A percentile compares a stretch with the other conserved stretches of the same genome.
phyloP scores from a whole-genome alignment of 2,113 vertebrate species.

The Solea senegalensis region DNA sequence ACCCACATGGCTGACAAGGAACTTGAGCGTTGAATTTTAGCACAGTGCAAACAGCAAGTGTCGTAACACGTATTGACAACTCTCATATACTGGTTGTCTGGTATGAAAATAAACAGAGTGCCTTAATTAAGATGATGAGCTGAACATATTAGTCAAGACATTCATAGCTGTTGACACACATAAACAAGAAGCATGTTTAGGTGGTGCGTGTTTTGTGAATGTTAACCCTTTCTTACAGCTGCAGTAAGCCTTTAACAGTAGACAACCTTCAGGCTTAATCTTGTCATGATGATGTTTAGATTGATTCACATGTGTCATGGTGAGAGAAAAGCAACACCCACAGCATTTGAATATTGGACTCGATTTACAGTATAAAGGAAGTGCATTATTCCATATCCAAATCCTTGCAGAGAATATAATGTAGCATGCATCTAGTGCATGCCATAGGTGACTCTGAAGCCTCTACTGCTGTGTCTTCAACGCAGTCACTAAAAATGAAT shows the following conservation, averaged over 20 bases:
- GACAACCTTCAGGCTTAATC: too few relatives aligned
- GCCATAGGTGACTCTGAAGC: too few relatives aligned
- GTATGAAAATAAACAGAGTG: conserved; percentile 16
- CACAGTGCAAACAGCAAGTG: background rate
- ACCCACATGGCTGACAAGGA: conserved; percentile 3
- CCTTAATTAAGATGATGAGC: conserved; percentile 37
- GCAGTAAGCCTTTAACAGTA: too few relatives aligned
- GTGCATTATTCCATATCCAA: too few relatives aligned
- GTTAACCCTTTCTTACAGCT: background rate
- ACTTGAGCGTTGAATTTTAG: background rate
- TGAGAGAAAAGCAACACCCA: too few relatives aligned
- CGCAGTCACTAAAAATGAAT: background rate
- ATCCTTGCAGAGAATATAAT: too few relatives aligned
- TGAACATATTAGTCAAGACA: conserved; percentile 29
- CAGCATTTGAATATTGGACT: too few relatives aligned
- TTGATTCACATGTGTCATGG: too few relatives aligned
- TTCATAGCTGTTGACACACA: conserved; percentile 3
- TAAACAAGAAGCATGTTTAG: background rate
- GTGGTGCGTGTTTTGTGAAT: too few relatives aligned
- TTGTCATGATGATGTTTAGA: too few relatives aligned
- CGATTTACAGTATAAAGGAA: too few relatives aligned
- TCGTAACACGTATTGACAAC: conserved; percentile 29
- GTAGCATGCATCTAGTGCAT: too few relatives aligned
- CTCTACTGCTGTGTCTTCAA: background rate
- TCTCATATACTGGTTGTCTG: conserved; percentile 33